Base-by-base conservation (phyloP, 2,888 invertebrate genomes). In the Patella depressa region DNA sequence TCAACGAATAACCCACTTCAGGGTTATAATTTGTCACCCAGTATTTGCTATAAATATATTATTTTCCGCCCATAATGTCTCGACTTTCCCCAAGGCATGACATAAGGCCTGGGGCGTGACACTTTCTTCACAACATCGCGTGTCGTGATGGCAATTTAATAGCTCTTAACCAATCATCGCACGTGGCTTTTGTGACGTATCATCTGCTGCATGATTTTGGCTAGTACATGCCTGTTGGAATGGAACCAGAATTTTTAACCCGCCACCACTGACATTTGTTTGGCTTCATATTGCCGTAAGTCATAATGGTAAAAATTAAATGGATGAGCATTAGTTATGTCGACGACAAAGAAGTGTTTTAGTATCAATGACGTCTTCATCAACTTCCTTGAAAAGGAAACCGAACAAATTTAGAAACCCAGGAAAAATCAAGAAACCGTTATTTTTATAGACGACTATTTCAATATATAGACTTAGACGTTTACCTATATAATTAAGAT, bases 1-100 rank as follows among this genome's bases (percentile, higher is more conserved):
- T 73, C 73, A 72, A 24, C 53, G 55, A 53, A 54, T 17, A 19
- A 53, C 24, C 45, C 24, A 24, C 54, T 53, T 17, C 14, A 24
- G 73, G n/a, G 53, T 55, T 53, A 29, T 73, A 73, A 73, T 73
- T 73, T 54, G 73, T 73, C 73, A 55, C 53, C 24, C 14, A 55
- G 34, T 24, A 54, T 24, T 73, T 55, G 53, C 73, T 73, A 73
- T 73, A 73, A 73, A 73, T 73, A 73, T 73, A 73, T 73, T 55
- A 55, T n/a, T n/a, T 73, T 73, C 65, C 19, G 24, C 24, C 65
- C 65, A 24, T 24, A 65, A 65, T 12, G 3, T 65, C 65, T 65
- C 65, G 11, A 24, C 24, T 65, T 65, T 65, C 65, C 65, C 24
- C 24, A 0, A 65, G 65, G 65, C 65, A 65, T 65, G 65, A 11